phyloP scores from a whole-genome alignment of 2,113 vertebrate genomes.

The Uria lomvia region DNA sequence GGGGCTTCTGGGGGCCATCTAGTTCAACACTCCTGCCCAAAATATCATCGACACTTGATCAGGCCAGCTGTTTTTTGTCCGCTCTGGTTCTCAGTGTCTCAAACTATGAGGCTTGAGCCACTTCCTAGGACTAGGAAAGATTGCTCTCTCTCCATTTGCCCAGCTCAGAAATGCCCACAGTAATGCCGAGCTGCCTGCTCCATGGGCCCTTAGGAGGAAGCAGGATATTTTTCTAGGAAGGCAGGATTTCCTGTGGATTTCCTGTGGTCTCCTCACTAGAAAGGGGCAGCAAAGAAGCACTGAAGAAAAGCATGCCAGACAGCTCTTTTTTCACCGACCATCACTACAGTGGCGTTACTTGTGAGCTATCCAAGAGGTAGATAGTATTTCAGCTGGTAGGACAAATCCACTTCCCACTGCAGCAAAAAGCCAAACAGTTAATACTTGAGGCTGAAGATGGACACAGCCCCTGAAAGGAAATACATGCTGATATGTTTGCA shows the following conservation, averaged over 20 bases:
- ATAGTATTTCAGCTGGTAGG: background rate
- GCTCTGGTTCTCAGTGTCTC: background rate
- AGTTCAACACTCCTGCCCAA: background rate
- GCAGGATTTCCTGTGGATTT: constrained; percentile 38
- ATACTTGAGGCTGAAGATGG: background rate
- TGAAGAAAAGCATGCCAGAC: background rate
- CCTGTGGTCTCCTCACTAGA: background rate
- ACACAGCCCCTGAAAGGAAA: background rate
- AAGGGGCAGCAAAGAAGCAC: background rate
- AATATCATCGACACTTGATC: background rate
- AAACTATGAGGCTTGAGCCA: background rate
- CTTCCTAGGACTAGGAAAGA: background rate
- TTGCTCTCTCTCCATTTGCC: background rate
- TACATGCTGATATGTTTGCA: background rate
- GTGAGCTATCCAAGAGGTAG: background rate
- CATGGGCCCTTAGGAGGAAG: background rate
- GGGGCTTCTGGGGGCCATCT: background rate
- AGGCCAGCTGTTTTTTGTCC: background rate
- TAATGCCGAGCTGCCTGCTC: background rate
- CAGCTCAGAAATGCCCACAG: background rate
- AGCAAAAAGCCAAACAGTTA: background rate
- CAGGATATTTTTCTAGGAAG: constrained; percentile 51
- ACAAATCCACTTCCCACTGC: background rate
- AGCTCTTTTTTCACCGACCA: background rate
- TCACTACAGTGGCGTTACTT: background rate